A percentile compares a stretch with the other conserved stretches of the same genome.
phyloP scores from a whole-genome alignment of 1,140 invertebrate species.

The Orussus abietinus region DNA sequence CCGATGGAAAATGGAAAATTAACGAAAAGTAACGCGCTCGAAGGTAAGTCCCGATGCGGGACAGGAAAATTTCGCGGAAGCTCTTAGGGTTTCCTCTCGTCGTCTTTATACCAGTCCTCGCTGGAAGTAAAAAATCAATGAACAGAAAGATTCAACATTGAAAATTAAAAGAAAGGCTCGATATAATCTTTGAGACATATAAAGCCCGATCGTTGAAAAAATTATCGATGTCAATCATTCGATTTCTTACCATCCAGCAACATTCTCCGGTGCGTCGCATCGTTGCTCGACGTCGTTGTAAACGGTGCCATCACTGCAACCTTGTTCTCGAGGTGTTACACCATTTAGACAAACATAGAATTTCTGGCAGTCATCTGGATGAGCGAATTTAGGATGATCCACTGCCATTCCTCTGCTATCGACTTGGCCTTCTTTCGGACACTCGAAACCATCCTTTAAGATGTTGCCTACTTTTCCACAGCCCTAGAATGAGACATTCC shows the following conservation, averaged over 20 bases:
- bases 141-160: neutral
- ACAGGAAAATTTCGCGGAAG: constrained; percentile 31
- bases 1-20: too few species aligned
- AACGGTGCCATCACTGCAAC: constrained; percentile 79
- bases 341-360: constrained; percentile 88
- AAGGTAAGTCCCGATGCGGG: constrained; percentile 55
- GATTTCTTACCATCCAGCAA: constrained; percentile 73
- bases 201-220: too few species aligned
- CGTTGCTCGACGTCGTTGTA: constrained; percentile 79
- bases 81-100: constrained; percentile 39
- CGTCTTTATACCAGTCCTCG: constrained; percentile 84
- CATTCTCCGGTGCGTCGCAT: constrained; percentile 83
- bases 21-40: constrained; percentile 15
- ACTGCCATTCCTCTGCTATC: constrained; percentile 69
- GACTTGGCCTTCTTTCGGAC: constrained; percentile 66
- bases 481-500: constrained; percentile 34
- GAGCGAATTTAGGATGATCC: constrained; percentile 82
- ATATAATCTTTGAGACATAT: neutral
- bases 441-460: constrained; percentile 77
- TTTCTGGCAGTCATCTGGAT: constrained; percentile 82
- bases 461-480: constrained; percentile 56
- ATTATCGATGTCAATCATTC: constrained; percentile 1
- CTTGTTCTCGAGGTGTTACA: constrained; percentile 77
- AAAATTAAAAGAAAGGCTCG: neutral
- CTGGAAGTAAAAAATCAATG: constrained; percentile 52